Conservation (phyloP, 2,888 invertebrate species). For the Branchellion lobata region DNA sequence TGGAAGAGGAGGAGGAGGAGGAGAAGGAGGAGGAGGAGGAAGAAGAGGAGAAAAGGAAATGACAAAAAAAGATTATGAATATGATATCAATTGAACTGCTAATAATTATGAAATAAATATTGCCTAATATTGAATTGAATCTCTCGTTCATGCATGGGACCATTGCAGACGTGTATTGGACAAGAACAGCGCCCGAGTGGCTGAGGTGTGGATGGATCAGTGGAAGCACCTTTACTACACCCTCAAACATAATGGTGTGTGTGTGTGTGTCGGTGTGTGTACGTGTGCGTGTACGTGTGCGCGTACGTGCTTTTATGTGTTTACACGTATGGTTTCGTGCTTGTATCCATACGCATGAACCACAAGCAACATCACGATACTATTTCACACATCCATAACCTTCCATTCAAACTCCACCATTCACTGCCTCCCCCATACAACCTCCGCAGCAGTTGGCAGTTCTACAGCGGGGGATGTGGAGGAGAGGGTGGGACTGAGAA, state of each 20-base stretch:
- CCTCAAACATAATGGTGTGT: constrained; percentile 52
- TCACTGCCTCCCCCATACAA: not conserved
- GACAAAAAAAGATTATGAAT: too few species aligned
- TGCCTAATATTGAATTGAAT: too few species aligned
- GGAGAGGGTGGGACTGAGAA: constrained; percentile 75
- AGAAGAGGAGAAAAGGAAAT: not conserved
- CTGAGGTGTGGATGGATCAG: constrained; percentile 99
- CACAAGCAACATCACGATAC: not conserved
- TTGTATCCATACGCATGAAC: too few species aligned
- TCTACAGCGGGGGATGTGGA: constrained; percentile 77
- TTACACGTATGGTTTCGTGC: not conserved
- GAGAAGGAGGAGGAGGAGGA: not conserved
- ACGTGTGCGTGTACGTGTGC: not conserved
- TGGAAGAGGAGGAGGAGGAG: too few species aligned
- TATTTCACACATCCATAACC: not conserved
- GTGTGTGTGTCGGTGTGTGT: not conserved
- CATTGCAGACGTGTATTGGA: constrained; percentile 78
- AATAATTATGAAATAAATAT: too few species aligned
- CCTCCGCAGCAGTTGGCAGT: not conserved
- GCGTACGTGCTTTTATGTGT: not conserved
- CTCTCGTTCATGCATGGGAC: too few species aligned
- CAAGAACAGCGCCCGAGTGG: constrained; percentile 93
- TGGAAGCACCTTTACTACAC: constrained; percentile 71
- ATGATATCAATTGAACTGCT: too few species aligned
- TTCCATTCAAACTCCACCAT: not conserved